These are phyloP conservation scores for Xiphorhynchus erythropygius DNA, from an alignment of 2,797 vertebrate genomes.

Conservation along the genomic window DNA sequence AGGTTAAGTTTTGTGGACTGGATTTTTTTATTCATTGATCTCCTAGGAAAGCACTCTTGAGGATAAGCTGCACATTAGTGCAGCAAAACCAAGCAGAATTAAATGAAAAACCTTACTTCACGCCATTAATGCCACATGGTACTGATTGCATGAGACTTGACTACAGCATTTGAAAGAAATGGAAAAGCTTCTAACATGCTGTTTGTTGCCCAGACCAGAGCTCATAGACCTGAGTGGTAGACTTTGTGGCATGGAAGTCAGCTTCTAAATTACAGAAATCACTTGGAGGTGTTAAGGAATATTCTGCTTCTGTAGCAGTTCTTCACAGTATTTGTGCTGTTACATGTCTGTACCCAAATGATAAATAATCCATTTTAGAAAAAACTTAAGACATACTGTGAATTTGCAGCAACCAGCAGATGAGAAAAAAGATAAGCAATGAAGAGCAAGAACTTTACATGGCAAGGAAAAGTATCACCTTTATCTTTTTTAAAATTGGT, in stretches of 20 bases:
- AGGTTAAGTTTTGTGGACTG: neutral
- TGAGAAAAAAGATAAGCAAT: neutral
- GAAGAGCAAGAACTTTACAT: neutral
- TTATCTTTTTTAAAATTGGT: neutral
- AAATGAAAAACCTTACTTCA: neutral
- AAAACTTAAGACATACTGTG: neutral
- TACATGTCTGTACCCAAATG: neutral
- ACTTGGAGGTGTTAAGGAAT: neutral
- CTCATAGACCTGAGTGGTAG: neutral
- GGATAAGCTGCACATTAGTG: neutral
- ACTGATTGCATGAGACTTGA: neutral
- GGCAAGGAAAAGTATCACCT: too few species aligned
- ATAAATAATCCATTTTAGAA: neutral
- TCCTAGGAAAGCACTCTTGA: neutral
- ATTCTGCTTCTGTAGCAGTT: neutral
- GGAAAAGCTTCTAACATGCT: neutral
- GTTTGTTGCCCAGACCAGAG: neutral
- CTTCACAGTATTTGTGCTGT: neutral
- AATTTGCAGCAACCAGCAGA: neutral
- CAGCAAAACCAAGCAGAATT: neutral
- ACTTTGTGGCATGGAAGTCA: neutral
- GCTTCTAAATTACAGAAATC: neutral
- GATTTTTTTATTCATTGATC: neutral
- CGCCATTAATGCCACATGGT: neutral
- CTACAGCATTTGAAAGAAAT: neutral